Evolutionary conservation across 2,113 vertebrate genomes (phyloP), one percentile per base, ranked within the genome.

Genomic region (Parus major): DNA sequence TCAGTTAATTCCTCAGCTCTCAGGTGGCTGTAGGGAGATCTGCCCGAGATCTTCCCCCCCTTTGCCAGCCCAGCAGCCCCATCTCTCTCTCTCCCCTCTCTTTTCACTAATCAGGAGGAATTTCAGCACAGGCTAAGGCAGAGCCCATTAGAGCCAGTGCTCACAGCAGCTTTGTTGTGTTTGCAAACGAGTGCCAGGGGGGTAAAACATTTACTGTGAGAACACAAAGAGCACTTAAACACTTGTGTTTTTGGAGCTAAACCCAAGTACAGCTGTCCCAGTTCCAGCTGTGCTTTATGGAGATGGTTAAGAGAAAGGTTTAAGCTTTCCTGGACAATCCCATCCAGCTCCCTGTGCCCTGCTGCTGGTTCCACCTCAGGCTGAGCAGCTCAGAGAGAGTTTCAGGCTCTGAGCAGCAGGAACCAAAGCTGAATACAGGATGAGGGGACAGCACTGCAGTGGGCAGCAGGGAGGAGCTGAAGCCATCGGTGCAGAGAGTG

Each of bases 361-460:
- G 79, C 79, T 90, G 86, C 78, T 12, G 19, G 19, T 49, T 80
- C 41, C 55, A 42, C 10, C 2, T 42, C 39, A 22, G 11, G 55
- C 85, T 70, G 59, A 90, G 68, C 53, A 13, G 47, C 49, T 14
- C 59, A 42, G 9, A 13, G 61, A 63, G 66, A 84, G 33, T 2
- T 82, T 52, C 57, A 68, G 82, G 64, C 79, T 27, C 64, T 39
- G 20, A 65, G 77, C 75, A 89, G 92, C 68, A 60, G 33, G 69
- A 82, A 47, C 56, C 69, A 14, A 44, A 46, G 57, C 23, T 63
- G 78, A 91, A 72, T 90, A 17, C 88, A 83, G 71, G 88, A 90
- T 90, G 71, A 90, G 87, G 52, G 88, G 46, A 20, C 28, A 50
- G 84, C 42, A 12, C 11, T 23, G 39, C 31, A 52, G 41, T 3